These are phyloP conservation scores for Holothuria glaberrima DNA, from an alignment of 35 echinoderm and acorn worm species.

Conservation along the genomic window DNA sequence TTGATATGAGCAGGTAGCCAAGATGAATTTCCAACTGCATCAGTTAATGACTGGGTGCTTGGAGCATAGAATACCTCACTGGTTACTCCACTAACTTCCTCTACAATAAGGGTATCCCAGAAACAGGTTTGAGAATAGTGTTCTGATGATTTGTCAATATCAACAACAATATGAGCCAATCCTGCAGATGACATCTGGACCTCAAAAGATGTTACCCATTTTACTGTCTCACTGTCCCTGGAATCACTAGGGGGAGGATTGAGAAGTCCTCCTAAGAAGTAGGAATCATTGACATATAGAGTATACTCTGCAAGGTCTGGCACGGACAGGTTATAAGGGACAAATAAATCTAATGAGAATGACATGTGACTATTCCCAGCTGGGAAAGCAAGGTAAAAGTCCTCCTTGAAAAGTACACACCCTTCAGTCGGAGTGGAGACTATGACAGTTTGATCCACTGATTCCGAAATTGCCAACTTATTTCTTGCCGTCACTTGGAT, in stretches of 20 bases:
- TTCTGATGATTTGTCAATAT: slow-evolving; percentile 1
- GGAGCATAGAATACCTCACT: background rate
- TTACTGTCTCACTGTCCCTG: background rate
- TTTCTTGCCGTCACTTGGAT: background rate
- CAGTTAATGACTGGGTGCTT: background rate
- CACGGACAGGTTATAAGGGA: background rate
- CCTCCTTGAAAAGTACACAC: slow-evolving; percentile 5
- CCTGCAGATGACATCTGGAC: background rate
- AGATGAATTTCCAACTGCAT: background rate
- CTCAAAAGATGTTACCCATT: background rate
- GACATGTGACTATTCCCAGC: background rate
- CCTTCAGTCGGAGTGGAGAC: slow-evolving; percentile 28
- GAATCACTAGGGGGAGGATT: background rate
- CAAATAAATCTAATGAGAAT: background rate
- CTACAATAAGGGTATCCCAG: slow-evolving; percentile 19
- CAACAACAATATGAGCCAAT: background rate
- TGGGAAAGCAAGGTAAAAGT: background rate
- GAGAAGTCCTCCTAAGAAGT: background rate
- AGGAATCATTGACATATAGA: slow-evolving; percentile 2
- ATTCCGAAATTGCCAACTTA: background rate
- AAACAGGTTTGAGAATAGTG: slow-evolving; percentile 34
- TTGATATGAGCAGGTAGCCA: background rate
- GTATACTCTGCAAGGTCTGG: slow-evolving; percentile 21
- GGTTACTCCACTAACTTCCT: background rate
- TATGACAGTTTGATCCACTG: background rate